A percentile compares a stretch with the other conserved stretches of the same genome.
Evolutionary conservation across 1,140 invertebrate genomes (phyloP).

Genomic region (Drosophila littoralis): DNA sequence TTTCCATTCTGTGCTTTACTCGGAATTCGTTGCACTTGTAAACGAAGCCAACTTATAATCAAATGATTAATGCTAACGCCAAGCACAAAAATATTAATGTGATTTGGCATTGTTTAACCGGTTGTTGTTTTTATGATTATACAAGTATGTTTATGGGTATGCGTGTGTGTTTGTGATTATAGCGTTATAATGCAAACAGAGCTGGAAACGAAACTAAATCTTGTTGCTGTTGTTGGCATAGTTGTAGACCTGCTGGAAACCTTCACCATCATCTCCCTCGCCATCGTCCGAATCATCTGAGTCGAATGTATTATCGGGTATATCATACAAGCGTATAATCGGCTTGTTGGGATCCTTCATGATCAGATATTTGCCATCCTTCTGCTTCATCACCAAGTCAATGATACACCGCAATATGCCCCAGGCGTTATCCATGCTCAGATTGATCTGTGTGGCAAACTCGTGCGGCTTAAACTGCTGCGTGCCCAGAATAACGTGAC

Average conservation of each 20-base stretch:
- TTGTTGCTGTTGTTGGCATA: constrained; percentile 73
- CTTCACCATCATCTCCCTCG: constrained; percentile 90
- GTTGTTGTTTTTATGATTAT: constrained; percentile 45
- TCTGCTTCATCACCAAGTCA: constrained; percentile 98
- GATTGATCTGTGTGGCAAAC: constrained; percentile 99
- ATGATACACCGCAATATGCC: constrained; percentile 99
- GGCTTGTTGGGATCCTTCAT: constrained; percentile 99
- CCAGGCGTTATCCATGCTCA: constrained; percentile 99
- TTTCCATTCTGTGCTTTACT: constrained; percentile 62
- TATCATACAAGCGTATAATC: constrained; percentile 97
- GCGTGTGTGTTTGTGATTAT: constrained; percentile 25
- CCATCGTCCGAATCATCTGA: constrained; percentile 96
- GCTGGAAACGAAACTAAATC: constrained; percentile 55
- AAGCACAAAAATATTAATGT: constrained; percentile 31
- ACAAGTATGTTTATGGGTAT: constrained; percentile 21
- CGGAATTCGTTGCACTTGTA: constrained; percentile 43
- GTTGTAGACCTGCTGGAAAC: constrained; percentile 82
- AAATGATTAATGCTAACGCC: constrained; percentile 49
- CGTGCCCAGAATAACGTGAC: constrained; percentile 98
- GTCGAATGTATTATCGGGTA: constrained; percentile 99
- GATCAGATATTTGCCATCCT: constrained; percentile 98
- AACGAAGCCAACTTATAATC: constrained; percentile 50
- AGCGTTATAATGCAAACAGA: constrained; percentile 28
- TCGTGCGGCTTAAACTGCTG: constrained; percentile 99
- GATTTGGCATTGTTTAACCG: constrained; percentile 64